Evolutionary conservation across 1,140 invertebrate species (phyloP).

Genomic region (Mycetomoellerius zeteki): DNA sequence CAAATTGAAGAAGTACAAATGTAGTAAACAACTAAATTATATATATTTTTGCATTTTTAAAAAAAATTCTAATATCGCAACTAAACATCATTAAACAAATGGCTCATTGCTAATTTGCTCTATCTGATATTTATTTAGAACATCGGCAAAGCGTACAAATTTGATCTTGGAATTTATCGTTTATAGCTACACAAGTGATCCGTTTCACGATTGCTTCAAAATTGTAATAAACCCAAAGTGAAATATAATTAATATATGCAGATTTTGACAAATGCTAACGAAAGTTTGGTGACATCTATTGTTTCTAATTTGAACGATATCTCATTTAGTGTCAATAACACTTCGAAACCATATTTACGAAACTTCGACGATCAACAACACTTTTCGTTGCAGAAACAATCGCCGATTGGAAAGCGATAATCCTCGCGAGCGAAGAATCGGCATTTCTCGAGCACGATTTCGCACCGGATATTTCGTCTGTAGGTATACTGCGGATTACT

Average conservation of each 20-base stretch:
- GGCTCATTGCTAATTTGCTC: background rate
- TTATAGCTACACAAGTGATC: background rate
- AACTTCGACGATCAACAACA: slow-evolving; percentile 3
- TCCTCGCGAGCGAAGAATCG: slow-evolving; percentile 14
- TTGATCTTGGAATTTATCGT: slow-evolving; percentile 1
- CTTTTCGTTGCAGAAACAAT: slow-evolving; percentile 26
- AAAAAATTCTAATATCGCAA: background rate
- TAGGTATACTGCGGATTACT: slow-evolving; percentile 33
- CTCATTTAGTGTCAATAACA: slow-evolving; percentile 32
- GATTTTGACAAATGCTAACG: background rate
- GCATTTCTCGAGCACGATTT: slow-evolving; percentile 23
- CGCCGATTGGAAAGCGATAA: slow-evolving; percentile 47
- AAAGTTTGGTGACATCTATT: slow-evolving; percentile 2
- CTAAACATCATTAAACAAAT: background rate
- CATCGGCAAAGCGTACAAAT: background rate
- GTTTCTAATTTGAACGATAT: slow-evolving; percentile 28
- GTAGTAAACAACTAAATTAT: background rate
- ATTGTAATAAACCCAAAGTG: background rate
- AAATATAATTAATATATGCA: background rate
- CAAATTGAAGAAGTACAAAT: background rate
- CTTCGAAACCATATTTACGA: slow-evolving; percentile 20
- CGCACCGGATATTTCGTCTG: slow-evolving; percentile 47
- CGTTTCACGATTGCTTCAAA: slow-evolving; percentile 14
- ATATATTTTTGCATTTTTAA: background rate
- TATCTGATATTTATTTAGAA: slow-evolving; percentile 28